Evolutionary conservation across 2,888 invertebrate genomes (phyloP).

Genomic region (Salticus scenicus): DNA sequence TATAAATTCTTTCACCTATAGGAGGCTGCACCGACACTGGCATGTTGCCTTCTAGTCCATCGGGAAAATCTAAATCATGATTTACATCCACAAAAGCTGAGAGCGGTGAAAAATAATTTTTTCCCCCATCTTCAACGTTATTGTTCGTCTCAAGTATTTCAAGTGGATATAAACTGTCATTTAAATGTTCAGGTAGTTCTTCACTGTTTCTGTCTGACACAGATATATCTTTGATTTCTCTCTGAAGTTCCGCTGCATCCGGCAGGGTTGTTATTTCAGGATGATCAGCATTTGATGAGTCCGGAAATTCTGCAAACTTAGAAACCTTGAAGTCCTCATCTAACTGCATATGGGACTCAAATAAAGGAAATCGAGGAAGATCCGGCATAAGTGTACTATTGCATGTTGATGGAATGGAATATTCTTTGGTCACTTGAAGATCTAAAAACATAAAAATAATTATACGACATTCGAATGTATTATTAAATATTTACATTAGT

Average conservation of each 20-base stretch:
- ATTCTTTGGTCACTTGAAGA: conserved; percentile 41
- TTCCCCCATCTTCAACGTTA: background rate
- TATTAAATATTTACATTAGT: too few species aligned
- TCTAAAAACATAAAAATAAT: conserved; percentile 18
- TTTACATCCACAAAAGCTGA: conserved; percentile 36
- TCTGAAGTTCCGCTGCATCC: background rate
- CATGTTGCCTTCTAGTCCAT: conserved; percentile 61
- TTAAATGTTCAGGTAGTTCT: too few species aligned
- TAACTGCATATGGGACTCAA: too few species aligned
- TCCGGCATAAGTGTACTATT: conserved; percentile 6
- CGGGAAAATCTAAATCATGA: conserved; percentile 65
- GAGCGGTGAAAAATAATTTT: background rate
- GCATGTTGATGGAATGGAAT: conserved; percentile 36
- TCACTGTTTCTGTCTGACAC: too few species aligned
- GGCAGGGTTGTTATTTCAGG: background rate
- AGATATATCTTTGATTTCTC: too few species aligned
- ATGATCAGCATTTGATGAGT: background rate
- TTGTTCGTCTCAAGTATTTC: background rate
- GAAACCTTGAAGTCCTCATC: too few species aligned
- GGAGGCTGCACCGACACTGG: conserved; percentile 44
- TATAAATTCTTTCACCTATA: too few species aligned
- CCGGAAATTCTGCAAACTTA: background rate
- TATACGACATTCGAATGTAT: too few species aligned
- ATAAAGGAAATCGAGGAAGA: background rate
- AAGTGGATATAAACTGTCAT: background rate